Evolutionary conservation across 1,140 invertebrate species (phyloP), one percentile per base, ranked within the genome.

Genomic region (Lethrus apterus): DNA sequence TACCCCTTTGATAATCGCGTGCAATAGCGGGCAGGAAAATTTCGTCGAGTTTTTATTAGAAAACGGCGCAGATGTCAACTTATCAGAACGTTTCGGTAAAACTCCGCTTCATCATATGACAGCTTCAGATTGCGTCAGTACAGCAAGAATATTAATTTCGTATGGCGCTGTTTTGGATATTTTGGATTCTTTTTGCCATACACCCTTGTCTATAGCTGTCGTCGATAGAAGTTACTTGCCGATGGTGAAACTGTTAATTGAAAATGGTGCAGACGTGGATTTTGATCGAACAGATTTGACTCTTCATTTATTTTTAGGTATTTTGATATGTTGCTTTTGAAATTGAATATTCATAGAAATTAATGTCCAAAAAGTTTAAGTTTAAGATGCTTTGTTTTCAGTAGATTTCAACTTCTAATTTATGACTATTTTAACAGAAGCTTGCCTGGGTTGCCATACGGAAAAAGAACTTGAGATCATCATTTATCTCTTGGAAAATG

Each of bases 231-330:
- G 13, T 14, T 41, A 9, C 18, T 33, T 48, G 10, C 17, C 38
- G 0, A 43, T 43, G 46, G 21, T 43, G n/a, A 33, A 43, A 24
- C 13, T 35, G n/a, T 34, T 42, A 8, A 20, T 42, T 26, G 11
- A 24, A 26, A 26, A 34, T 24, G 38, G 40, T 13, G 46, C 36
- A 10, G 24, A 19, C 18, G 8, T 32, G 7, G 29, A 34, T 43
- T 26, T 35, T 2, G 3, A 48, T 19, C n/a, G 13, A 19, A 31
- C 30, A 9, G 10, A 34, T 30, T 3, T 41, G 14, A 9, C 17
- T 5, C 24, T 42, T 11, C 46, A 20, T 2, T 10, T 48, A 34
- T 43, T 48, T 19, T 21, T 46, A 8, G 43, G 43, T 44, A 38
- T 21, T 13, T 17, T 34, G 10, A 17, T 14, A 17, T 10, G 14